Evolutionary conservation across 2,888 invertebrate species (phyloP), one percentile per base, ranked within the genome.

Genomic region (Philopedon plagiatum): DNA sequence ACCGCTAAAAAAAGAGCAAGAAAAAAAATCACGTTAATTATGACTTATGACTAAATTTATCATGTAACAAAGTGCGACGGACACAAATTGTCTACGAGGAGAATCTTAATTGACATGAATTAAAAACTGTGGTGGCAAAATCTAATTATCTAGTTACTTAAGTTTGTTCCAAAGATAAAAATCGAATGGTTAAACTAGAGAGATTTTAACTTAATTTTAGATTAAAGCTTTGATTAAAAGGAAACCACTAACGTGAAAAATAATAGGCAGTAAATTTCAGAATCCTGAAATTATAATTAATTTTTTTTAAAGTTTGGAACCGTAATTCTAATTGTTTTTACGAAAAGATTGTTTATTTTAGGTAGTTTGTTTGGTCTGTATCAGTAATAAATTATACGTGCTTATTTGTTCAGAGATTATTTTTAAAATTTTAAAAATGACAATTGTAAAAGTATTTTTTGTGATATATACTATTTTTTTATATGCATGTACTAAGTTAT

Each of bases 321-420:
- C 21, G 11, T n/a, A 23, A 44, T 49, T 49, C 26, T 49, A 5
- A n/a, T 13, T 5, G 23, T 13, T 46, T 11, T 21, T 21, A 18
- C 44, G n/a, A 51, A 18, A 29, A 46, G 46, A 23, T 46, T 46
- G 23, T 46, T 46, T 46, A 46, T 15, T 46, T 46, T 23, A 1
- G 21, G n/a, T 46, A 8, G 11, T 1, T n/a, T 46, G 21, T 15
- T 46, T 23, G n/a, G 46, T 2, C 46, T 46, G 11, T 13, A 37
- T 11, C 5, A 39, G 39, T 15, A 39, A 39, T 39, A 13, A 15
- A 39, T 39, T 39, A n/a, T 15, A n/a, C 1, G 1, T 39, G 39
- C 15, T 39, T 39, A 39, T 39, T 39, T 39, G 15, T 7, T 39
- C n/a, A 39, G 15, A 4, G 4, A 39, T 11, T 15, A 26, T 26